phyloP scores from a whole-genome alignment of 2,888 invertebrate species.

The Athalia rosae region DNA sequence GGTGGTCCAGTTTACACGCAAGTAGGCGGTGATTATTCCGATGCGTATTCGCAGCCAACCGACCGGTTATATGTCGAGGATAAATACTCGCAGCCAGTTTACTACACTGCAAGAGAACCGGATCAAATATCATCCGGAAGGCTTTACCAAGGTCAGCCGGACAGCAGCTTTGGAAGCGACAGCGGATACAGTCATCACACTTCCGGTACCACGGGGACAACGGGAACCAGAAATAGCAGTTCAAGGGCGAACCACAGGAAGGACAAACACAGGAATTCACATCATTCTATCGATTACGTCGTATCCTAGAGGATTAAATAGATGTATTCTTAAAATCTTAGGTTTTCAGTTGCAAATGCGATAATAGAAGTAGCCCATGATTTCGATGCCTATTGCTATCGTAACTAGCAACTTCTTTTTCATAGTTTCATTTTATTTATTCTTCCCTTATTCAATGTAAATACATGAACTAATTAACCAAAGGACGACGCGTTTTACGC shows the following conservation, averaged over 20 bases:
- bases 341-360: too few relatives aligned
- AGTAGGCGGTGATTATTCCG: constrained; percentile 66
- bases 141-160: constrained; percentile 68
- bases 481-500: too few relatives aligned
- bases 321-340: too few relatives aligned
- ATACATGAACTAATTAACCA: too few relatives aligned
- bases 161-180: constrained; percentile 88
- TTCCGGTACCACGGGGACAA: constrained; percentile 79
- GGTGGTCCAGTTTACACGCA: constrained; percentile 64
- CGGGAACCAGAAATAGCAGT: constrained; percentile 66
- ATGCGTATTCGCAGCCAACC: constrained; percentile 69
- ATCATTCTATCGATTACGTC: constrained; percentile 67
- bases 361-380: too few relatives aligned
- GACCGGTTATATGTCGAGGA: constrained; percentile 66
- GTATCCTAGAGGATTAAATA: constrained; percentile 58
- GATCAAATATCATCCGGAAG: constrained; percentile 63
- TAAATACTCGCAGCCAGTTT: constrained; percentile 68
- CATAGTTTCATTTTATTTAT: too few relatives aligned
- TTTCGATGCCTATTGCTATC: too few relatives aligned
- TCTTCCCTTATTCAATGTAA: too few relatives aligned
- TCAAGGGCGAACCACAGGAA: constrained; percentile 65
- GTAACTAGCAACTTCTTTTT: too few relatives aligned
- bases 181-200: constrained; percentile 91
- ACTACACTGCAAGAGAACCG: constrained; percentile 64
- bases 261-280: constrained; percentile 64